Conservation (phyloP, 2,113 vertebrate species). For the Upupa epops region DNA sequence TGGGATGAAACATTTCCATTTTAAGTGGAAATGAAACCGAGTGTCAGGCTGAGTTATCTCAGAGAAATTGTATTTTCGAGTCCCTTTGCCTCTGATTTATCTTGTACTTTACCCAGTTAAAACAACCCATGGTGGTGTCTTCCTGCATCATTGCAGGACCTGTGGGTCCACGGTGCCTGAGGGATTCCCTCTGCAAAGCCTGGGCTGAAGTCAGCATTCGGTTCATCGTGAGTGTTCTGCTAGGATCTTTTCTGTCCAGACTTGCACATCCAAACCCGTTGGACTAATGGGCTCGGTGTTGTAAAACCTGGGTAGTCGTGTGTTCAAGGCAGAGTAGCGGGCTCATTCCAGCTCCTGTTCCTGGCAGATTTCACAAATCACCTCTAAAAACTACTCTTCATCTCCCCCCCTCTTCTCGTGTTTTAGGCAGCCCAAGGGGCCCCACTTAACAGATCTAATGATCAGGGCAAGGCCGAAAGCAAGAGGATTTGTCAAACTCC, state of each 20-base stretch:
- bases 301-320: background rate
- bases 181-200: background rate
- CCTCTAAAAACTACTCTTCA: background rate
- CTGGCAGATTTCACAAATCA: background rate
- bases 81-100: background rate
- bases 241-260: background rate
- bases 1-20: background rate
- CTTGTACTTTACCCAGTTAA: background rate
- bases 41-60: background rate
- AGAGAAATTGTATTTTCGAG: background rate
- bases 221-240: background rate
- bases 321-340: background rate
- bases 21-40: background rate
- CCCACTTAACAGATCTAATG: background rate
- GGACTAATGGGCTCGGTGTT: background rate
- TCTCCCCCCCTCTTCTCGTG: background rate
- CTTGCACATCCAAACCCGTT: background rate
- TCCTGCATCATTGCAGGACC: background rate
- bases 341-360: background rate
- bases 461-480: background rate
- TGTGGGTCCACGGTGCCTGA: fast-evolving
- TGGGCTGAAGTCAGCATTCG: background rate
- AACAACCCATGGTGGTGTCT: fast-evolving
- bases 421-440: background rate
- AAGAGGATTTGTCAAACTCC: background rate